Conservation (phyloP, 64 coral and sea anemone species). For the Platygyra sinensis region DNA sequence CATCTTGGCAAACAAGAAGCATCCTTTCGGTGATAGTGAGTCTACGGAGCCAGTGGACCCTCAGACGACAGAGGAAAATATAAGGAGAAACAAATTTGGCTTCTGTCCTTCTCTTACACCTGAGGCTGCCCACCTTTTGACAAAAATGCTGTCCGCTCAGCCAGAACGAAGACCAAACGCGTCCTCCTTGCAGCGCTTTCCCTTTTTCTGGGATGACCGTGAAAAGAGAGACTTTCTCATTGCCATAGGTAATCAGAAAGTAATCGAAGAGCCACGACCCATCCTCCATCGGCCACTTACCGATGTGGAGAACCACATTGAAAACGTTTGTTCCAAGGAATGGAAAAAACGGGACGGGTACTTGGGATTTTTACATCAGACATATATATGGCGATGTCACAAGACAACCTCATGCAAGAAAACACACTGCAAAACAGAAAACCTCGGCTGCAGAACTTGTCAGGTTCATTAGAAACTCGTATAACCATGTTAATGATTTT, state of each 20-base stretch:
- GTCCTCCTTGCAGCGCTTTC: neutral
- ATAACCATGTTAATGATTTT: too few relatives aligned
- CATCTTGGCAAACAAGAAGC: slow-evolving; percentile 28
- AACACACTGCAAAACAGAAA: too few relatives aligned
- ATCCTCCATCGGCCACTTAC: neutral
- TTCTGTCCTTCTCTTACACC: neutral
- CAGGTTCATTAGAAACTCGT: too few relatives aligned
- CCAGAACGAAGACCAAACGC: slow-evolving; percentile 7
- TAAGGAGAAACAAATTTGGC: neutral
- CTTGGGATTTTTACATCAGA: too few relatives aligned
- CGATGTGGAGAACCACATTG: neutral
- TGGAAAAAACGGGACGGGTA: too few relatives aligned
- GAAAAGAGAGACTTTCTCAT: slow-evolving; percentile 28
- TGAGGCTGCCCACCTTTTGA: slow-evolving; percentile 6
- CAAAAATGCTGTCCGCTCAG: neutral
- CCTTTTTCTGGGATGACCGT: slow-evolving; percentile 35
- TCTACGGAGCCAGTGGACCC: neutral
- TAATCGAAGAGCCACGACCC: slow-evolving; percentile 3
- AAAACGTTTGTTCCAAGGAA: neutral
- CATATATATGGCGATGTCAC: too few relatives aligned
- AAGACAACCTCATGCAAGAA: too few relatives aligned
- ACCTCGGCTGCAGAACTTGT: too few relatives aligned
- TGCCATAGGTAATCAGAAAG: slow-evolving; percentile 27
- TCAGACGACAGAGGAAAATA: neutral
- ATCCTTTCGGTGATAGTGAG: slow-evolving; percentile 17